These are phyloP conservation scores for Elephantulus edwardii DNA, from an alignment of 2,113 vertebrate species.

Conservation along the genomic window DNA sequence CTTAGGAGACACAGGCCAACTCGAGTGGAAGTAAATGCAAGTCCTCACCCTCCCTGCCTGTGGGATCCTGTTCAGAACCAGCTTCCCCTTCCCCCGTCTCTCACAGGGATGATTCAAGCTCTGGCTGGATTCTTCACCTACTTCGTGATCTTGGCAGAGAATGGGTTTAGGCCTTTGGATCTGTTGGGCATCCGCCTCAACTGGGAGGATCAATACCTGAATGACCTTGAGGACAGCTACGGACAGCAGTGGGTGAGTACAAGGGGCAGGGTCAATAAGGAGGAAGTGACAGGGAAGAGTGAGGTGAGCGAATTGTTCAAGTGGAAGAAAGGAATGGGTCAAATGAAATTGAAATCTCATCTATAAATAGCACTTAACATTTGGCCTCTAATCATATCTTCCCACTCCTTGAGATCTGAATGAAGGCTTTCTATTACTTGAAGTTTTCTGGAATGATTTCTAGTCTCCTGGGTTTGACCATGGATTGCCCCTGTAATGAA, in stretches of 20 bases:
- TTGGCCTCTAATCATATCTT: background rate
- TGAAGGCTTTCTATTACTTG: background rate
- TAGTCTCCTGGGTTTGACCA: background rate
- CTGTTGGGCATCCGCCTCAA: conserved; percentile 51
- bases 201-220: conserved; percentile 54
- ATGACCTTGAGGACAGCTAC: conserved; percentile 88
- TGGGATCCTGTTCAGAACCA: background rate
- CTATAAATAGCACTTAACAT: background rate
- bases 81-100: background rate
- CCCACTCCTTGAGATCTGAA: background rate
- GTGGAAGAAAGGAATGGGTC: background rate
- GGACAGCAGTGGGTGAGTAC: conserved; percentile 94
- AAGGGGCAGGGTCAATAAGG: background rate
- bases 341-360: background rate
- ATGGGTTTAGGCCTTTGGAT: conserved; percentile 64
- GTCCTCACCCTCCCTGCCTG: background rate
- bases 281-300: background rate
- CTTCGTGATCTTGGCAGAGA: conserved; percentile 74
- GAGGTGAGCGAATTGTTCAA: background rate
- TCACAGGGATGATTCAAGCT: conserved; percentile 92
- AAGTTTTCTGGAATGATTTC: background rate
- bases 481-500: background rate
- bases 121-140: conserved; percentile 80
- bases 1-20: background rate
- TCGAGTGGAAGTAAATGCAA: background rate